Percentiles rank a stretch among this genome's conserved stretches.
phyloP scores from a whole-genome alignment of 2,113 vertebrate species.

The Rhabdomys dilectus region DNA sequence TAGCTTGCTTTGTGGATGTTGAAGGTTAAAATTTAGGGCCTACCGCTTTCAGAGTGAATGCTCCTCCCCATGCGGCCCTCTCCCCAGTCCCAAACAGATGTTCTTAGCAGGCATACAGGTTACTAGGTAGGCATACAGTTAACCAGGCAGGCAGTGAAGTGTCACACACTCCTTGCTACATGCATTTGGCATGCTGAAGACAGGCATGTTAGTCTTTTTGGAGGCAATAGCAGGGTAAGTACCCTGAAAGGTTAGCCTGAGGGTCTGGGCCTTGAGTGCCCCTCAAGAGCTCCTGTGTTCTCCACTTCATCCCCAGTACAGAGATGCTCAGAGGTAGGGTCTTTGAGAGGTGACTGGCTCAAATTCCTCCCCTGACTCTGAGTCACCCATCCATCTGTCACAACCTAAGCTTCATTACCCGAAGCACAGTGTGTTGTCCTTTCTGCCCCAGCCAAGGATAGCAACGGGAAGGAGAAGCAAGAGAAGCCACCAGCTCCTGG shows the following conservation, averaged over 20 bases:
- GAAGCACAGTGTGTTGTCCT: neutral
- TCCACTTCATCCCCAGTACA: too few species aligned
- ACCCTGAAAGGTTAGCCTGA: neutral
- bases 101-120: neutral
- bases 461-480: neutral
- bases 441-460: too few species aligned
- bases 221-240: accelerated
- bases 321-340: neutral
- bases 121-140: neutral
- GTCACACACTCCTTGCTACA: neutral
- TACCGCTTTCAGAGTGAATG: neutral
- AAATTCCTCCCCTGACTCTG: neutral
- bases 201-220: neutral
- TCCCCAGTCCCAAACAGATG: neutral
- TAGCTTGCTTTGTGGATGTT: neutral
- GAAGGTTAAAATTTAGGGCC: neutral
- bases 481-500: neutral
- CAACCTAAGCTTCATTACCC: neutral
- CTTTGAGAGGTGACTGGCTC: neutral
- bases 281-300: neutral
- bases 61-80: neutral
- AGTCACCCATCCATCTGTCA: neutral
- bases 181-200: neutral
- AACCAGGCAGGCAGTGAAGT: neutral
- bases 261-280: neutral